Conservation (phyloP, 2,113 vertebrate genomes). For the Dermatemys mawii region DNA sequence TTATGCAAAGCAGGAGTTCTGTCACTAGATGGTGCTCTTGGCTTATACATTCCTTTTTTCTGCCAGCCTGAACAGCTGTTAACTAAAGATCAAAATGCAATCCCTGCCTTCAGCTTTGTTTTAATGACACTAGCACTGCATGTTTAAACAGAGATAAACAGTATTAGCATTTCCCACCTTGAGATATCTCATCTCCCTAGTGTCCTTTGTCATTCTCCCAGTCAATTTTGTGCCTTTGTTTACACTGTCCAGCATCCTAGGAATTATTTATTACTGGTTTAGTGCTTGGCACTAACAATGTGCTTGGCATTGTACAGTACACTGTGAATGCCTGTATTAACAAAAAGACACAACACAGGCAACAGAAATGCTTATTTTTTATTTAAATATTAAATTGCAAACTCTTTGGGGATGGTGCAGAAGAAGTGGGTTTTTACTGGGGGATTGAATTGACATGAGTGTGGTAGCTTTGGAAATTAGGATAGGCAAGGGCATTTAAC, state of each 20-base stretch:
- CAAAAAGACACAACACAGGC: not conserved
- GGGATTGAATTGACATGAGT: not conserved
- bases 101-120: not conserved
- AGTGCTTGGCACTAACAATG: fast-evolving
- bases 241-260: fast-evolving
- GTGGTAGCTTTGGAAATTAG: not conserved
- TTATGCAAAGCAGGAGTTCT: not conserved
- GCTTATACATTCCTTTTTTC: not conserved
- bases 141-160: not conserved
- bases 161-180: not conserved
- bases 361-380: not conserved
- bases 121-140: not conserved
- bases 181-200: fast-evolving
- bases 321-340: not conserved
- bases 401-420: not conserved
- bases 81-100: not conserved
- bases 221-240: not conserved
- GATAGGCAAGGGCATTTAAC: not conserved
- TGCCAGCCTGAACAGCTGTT: fast-evolving
- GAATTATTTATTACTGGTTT: not conserved
- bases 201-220: not conserved
- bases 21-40: conserved; percentile 63
- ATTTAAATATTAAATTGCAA: not conserved
- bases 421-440: not conserved
- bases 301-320: not conserved